phyloP scores from a whole-genome alignment of 2,113 vertebrate species.

The Sula dactylatra region DNA sequence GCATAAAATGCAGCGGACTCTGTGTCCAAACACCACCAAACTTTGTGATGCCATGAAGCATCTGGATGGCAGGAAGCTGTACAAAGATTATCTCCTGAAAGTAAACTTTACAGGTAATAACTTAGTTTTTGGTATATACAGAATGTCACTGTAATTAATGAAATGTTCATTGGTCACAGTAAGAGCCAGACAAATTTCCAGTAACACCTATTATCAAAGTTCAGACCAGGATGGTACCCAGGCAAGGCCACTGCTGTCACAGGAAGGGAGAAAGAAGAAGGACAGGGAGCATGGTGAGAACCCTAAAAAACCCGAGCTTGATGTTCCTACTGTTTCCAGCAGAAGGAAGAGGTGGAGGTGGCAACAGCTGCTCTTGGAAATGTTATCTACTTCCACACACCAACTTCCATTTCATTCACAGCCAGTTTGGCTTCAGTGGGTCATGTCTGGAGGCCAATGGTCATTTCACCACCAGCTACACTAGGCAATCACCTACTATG shows the following conservation, averaged over 20 bases:
- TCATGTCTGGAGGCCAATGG: not conserved
- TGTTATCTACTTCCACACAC: not conserved
- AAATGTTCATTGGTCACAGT: not conserved
- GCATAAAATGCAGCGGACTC: conserved; percentile 91
- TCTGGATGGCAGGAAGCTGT: conserved; percentile 90
- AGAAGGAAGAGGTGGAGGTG: not conserved
- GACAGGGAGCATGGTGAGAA: not conserved
- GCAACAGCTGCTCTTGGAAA: not conserved
- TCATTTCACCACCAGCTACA: not conserved
- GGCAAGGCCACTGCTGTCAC: not conserved
- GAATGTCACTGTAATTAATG: not conserved
- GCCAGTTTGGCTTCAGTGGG: not conserved
- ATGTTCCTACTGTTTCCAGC: not conserved
- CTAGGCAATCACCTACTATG: not conserved
- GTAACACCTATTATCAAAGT: not conserved
- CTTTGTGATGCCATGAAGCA: conserved; percentile 93
- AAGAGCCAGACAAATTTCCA: not conserved
- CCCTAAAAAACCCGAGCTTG: not conserved
- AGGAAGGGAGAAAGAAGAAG: not conserved
- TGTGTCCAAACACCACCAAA: conserved; percentile 92
- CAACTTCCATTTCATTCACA: not conserved
- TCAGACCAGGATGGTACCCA: not conserved
- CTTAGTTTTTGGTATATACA: not conserved
- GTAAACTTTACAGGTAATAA: conserved; percentile 93
- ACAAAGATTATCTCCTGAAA: conserved; percentile 94